Evolutionary conservation across 2,888 invertebrate genomes (phyloP).

Genomic region (Chloroclysta siterata): DNA sequence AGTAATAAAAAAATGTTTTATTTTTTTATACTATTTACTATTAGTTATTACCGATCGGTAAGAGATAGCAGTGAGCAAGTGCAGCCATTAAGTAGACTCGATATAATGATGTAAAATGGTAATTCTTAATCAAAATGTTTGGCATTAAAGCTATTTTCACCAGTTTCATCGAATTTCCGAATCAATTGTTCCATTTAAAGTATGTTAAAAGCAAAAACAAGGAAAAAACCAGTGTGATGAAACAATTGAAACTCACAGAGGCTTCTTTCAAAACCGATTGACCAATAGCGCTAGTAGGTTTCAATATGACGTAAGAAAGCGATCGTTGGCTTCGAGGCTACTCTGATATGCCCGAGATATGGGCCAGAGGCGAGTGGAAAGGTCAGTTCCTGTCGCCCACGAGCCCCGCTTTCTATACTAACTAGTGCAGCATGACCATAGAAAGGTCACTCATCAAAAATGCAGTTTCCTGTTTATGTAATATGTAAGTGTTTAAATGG

Average conservation of each 20-base stretch:
- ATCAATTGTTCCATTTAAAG: too few relatives aligned
- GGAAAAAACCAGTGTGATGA: background rate
- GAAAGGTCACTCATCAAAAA: conserved; percentile 56
- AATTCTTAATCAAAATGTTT: too few relatives aligned
- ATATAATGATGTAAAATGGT: too few relatives aligned
- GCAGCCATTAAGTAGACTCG: too few relatives aligned
- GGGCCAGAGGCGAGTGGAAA: conserved; percentile 74
- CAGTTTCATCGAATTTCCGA: too few relatives aligned
- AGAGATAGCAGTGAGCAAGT: too few relatives aligned
- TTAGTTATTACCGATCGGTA: too few relatives aligned
- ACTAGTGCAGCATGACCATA: conserved; percentile 66
- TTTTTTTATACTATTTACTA: too few relatives aligned
- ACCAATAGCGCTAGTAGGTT: background rate
- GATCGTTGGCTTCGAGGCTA: conserved; percentile 13
- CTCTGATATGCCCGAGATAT: conserved; percentile 53
- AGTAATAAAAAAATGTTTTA: too few relatives aligned
- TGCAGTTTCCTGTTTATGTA: conserved; percentile 48
- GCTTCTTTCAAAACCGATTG: background rate
- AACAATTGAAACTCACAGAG: background rate
- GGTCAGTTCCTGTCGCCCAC: conserved; percentile 75
- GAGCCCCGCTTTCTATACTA: conserved; percentile 73
- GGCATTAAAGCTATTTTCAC: too few relatives aligned
- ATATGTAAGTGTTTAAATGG: conserved; percentile 28
- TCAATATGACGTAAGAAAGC: conserved; percentile 15
- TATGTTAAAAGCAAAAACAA: background rate